Evolutionary conservation across 2,113 vertebrate genomes (phyloP).

Genomic region (Nibea coibor): DNA sequence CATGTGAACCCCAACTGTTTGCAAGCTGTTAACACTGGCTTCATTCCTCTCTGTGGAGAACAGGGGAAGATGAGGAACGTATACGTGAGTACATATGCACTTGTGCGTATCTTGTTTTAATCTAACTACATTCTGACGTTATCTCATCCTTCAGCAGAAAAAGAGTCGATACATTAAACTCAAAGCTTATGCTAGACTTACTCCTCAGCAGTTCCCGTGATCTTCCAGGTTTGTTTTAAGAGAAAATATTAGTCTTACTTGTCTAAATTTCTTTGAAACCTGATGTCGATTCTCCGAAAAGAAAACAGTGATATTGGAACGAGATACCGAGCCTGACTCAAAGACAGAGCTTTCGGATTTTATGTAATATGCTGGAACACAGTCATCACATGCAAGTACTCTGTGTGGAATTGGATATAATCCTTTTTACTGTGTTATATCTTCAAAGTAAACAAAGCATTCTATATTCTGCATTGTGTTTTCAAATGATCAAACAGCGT

Average conservation of each 20-base stretch:
- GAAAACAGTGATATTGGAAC: not conserved
- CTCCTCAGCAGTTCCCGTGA: not conserved
- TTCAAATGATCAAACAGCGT: not conserved
- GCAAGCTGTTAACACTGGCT: slow-evolving; percentile 7
- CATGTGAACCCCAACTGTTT: not conserved
- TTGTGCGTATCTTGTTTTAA: not conserved
- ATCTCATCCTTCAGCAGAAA: not conserved
- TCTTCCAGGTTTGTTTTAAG: not conserved
- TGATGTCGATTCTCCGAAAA: not conserved
- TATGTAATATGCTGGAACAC: not conserved
- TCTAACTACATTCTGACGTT: not conserved
- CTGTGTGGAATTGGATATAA: not conserved
- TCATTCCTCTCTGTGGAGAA: slow-evolving; percentile 6
- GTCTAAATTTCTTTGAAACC: not conserved
- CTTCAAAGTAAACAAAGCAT: not conserved
- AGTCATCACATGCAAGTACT: not conserved
- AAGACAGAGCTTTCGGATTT: not conserved
- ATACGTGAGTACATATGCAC: not conserved
- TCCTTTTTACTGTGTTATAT: not conserved
- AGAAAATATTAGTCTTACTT: not conserved
- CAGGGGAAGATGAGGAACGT: not conserved
- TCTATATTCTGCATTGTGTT: not conserved
- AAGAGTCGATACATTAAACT: not conserved
- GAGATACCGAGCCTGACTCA: no score
- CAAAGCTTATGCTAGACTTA: not conserved